These are phyloP conservation scores for Hoplias malabaricus DNA, from an alignment of 2,113 vertebrate genomes.

Conservation along the genomic window DNA sequence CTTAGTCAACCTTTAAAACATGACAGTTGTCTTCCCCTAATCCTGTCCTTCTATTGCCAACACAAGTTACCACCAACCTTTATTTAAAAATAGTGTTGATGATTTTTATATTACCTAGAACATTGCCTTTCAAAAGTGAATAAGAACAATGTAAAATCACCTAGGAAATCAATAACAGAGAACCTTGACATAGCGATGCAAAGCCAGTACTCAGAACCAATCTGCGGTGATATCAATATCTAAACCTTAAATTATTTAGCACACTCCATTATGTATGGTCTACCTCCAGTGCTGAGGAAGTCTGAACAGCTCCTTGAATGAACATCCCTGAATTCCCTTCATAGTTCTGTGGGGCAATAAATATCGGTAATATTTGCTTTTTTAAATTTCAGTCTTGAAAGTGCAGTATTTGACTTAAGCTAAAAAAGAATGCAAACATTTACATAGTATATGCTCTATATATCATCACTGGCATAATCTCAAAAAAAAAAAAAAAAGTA, in stretches of 20 bases:
- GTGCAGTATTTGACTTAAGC: neutral
- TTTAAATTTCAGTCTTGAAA: neutral
- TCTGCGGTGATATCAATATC: slow-evolving; percentile 50
- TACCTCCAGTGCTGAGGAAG: slow-evolving; percentile 16
- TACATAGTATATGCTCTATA: neutral
- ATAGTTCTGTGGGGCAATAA: neutral
- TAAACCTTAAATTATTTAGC: slow-evolving; percentile 48
- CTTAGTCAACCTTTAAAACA: neutral
- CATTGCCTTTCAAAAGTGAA: too few relatives aligned
- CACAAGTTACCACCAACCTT: neutral
- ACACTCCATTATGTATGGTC: slow-evolving; percentile 46
- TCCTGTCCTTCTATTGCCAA: neutral
- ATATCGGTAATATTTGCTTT: neutral
- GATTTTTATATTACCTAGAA: too few relatives aligned
- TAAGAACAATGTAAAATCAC: neutral
- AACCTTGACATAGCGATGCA: slow-evolving; percentile 8
- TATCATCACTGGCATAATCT: neutral
- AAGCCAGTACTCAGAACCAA: slow-evolving; percentile 28
- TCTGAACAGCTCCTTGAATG: slow-evolving; percentile 29
- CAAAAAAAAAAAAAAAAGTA: too few relatives aligned
- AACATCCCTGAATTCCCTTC: neutral
- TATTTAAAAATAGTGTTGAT: neutral
- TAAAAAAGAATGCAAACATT: neutral
- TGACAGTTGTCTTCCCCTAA: neutral
- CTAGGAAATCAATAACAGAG: slow-evolving; percentile 19